Evolutionary conservation across 30 jellyfish, hydroid and myxozoan genomes (phyloP).

Genomic region (Mastigias papua): DNA sequence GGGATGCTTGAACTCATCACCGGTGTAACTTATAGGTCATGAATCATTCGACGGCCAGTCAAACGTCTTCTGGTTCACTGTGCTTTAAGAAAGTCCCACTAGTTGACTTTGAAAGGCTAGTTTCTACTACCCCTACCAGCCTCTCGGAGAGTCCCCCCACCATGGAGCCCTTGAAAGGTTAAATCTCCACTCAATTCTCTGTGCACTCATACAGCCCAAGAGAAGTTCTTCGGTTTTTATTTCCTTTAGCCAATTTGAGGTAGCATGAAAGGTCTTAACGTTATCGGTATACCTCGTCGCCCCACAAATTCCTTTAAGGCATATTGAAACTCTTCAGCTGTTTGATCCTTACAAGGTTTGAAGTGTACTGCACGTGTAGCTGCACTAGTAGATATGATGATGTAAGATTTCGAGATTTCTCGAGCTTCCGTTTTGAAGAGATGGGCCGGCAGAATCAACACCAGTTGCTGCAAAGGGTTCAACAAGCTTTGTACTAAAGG

Average conservation of each 20-base stretch:
- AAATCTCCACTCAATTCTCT: slow-evolving; percentile 30
- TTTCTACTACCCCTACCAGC: slow-evolving; percentile 42
- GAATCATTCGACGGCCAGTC: slow-evolving; percentile 18
- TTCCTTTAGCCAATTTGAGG: slow-evolving; percentile 35
- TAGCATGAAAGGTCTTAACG: slow-evolving; percentile 34
- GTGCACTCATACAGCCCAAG: slow-evolving; percentile 16
- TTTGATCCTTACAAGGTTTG: slow-evolving; percentile 29
- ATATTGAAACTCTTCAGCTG: slow-evolving; percentile 50
- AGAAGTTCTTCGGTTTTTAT: slow-evolving; percentile 35
- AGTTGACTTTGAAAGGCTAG: slow-evolving; percentile 16
- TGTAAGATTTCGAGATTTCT: slow-evolving; percentile 14
- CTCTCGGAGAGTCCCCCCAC: slow-evolving; percentile 73
- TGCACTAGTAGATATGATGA: slow-evolving; percentile 27
- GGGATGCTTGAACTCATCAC: slow-evolving; percentile 59
- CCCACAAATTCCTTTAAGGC: slow-evolving; percentile 37
- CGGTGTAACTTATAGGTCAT: slow-evolving; percentile 62
- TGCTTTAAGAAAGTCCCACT: slow-evolving; percentile 9
- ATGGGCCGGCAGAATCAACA: slow-evolving; percentile 60
- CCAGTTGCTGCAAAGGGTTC: slow-evolving; percentile 41
- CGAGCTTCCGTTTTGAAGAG: background rate
- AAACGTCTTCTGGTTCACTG: slow-evolving; percentile 30
- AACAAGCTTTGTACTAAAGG: slow-evolving; percentile 8
- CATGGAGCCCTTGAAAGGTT: slow-evolving; percentile 67
- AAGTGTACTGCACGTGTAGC: slow-evolving; percentile 45
- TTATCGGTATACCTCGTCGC: slow-evolving; percentile 53